These are phyloP conservation scores for Indicator indicator DNA, from an alignment of 2,113 vertebrate species.

Conservation along the genomic window DNA sequence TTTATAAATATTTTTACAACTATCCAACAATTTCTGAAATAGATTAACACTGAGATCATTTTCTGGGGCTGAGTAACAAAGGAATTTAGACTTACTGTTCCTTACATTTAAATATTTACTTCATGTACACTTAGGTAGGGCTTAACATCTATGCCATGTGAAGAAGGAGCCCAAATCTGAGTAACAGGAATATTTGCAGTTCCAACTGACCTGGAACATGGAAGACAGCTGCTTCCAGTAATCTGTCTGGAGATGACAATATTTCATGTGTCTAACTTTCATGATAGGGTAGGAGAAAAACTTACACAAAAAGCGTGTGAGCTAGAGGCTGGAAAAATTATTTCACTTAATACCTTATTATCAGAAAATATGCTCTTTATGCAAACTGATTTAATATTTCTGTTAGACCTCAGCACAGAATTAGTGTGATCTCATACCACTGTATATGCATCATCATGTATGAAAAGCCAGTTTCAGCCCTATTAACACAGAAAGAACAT, in stretches of 20 bases:
- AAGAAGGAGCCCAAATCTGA: background rate
- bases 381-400: background rate
- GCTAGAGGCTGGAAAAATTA: background rate
- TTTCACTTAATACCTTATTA: background rate
- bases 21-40: background rate
- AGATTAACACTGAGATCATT: background rate
- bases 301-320: background rate
- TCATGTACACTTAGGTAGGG: background rate
- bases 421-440: background rate
- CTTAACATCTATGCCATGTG: background rate
- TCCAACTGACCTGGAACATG: background rate
- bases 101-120: background rate
- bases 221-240: background rate
- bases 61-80: background rate
- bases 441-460: background rate
- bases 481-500: background rate
- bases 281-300: background rate
- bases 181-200: background rate
- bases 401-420: background rate
- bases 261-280: background rate
- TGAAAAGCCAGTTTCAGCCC: background rate
- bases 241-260: background rate
- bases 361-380: background rate
- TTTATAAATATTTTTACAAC: background rate
- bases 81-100: background rate